Base-by-base conservation (phyloP, 2,797 vertebrate genomes). In the Sternotherus odoratus region DNA sequence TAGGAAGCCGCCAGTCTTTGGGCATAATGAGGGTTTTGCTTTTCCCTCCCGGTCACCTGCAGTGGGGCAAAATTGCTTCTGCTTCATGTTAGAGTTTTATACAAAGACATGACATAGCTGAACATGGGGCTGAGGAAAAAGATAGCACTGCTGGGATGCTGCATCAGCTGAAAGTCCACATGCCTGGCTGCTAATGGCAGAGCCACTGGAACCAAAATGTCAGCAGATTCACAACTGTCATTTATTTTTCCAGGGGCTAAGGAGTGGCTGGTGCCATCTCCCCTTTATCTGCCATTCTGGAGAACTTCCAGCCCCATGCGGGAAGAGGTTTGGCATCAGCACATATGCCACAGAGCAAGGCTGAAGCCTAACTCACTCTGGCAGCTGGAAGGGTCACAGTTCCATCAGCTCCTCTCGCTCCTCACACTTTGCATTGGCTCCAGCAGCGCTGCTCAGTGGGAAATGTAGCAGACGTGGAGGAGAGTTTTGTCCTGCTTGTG, bases 51-150 rank as follows among this genome's bases (percentile, higher is more conserved):
- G 82, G 89, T 93, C 96, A 95, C 94, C 89, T 96, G 96, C 94
- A 93, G 91, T 3, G 86, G 91, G 74, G 79, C 93, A 89, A 95
- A 94, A 95, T 95, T 91, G 89, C 94, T 96, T 96, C 94, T 93
- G 92, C 95, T 96, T 95, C 91, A 94, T 93, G 89, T 95, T 93
- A 81, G 93, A n/a, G 92, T 96, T 96, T 95, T 54, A 46, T 92
- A 90, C 89, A 94, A 90, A 77, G 93, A 85, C 87, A 95, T 79
- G 85, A 94, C 95, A 23, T 94, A 86, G 43, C 50, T 43, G 79
- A 13, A 57, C 87, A 89, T 87, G 72, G 60, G 85, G 85, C 83
- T 90, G 87, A 88, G 90, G 94, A 82, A 95, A 87, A 96, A 97
- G 69, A n/a, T 92, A 79, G 83, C n/a, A 8, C 66, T 94, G 87